A percentile compares a stretch with the other conserved stretches of the same genome.
These are phyloP conservation scores for Mus musculus DNA, from an alignment of 2,113 vertebrate species.

Conservation along the genomic window GRCm39 chr4:107416501-107417000, in stretches of 20 bases:
- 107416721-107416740: not conserved
- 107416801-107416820: not conserved
- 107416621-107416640: not conserved
- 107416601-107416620: not conserved
- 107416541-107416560: not conserved
- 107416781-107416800: not conserved
- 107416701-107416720: not conserved
- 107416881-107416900: not conserved
- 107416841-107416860: not conserved
- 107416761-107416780: not conserved
- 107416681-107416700: not conserved
- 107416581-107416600: not conserved
- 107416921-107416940: not conserved
- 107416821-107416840: not conserved
- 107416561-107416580: not conserved
- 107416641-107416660: not conserved
- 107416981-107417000: not conserved
- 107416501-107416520: not conserved
- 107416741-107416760: not conserved
- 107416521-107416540: not conserved
- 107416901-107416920: not conserved
- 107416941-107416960: not conserved
- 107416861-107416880: not conserved
- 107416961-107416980: slow-evolving; percentile 60
- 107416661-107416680: not conserved